phyloP scores from a whole-genome alignment of 2,113 vertebrate species.

The Ceyx margarethae region DNA sequence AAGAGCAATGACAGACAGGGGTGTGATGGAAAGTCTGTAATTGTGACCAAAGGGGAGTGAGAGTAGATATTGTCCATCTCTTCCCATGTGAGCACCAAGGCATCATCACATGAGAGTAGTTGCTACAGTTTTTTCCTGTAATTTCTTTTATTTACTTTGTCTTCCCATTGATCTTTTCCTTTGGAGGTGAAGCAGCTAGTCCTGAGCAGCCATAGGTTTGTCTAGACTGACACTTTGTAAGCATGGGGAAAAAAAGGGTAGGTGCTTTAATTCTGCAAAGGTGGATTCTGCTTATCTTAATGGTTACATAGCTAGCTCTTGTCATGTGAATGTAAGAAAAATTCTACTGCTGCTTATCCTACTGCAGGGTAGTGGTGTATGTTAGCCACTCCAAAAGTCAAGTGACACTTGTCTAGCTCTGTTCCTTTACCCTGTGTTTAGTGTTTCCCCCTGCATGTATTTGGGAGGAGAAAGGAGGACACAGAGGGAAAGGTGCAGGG shows the following conservation, averaged over 20 bases:
- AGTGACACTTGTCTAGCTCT: not conserved
- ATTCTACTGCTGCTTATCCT: not conserved
- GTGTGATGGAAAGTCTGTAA: not conserved
- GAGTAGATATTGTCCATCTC: not conserved
- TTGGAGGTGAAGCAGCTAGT: not conserved
- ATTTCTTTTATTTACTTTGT: not conserved
- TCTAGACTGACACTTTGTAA: not conserved
- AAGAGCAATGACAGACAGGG: not conserved
- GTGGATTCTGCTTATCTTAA: not conserved
- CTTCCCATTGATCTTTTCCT: not conserved
- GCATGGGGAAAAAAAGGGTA: not conserved
- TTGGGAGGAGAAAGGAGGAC: not conserved
- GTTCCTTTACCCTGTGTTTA: not conserved
- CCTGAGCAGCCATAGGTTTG: not conserved
- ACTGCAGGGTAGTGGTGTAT: too few relatives aligned
- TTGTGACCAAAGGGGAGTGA: not conserved
- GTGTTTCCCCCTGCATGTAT: not conserved
- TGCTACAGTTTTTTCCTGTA: rapidly evolving
- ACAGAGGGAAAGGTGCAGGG: not conserved
- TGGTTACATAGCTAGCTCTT: not conserved
- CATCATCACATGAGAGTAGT: not conserved
- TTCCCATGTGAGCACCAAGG: not conserved
- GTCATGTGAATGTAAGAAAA: not conserved
- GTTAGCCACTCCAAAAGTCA: not conserved
- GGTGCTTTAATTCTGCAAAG: not conserved